These are phyloP conservation scores for Nestor notabilis DNA, from an alignment of 2,113 vertebrate species.

Conservation along the genomic window DNA sequence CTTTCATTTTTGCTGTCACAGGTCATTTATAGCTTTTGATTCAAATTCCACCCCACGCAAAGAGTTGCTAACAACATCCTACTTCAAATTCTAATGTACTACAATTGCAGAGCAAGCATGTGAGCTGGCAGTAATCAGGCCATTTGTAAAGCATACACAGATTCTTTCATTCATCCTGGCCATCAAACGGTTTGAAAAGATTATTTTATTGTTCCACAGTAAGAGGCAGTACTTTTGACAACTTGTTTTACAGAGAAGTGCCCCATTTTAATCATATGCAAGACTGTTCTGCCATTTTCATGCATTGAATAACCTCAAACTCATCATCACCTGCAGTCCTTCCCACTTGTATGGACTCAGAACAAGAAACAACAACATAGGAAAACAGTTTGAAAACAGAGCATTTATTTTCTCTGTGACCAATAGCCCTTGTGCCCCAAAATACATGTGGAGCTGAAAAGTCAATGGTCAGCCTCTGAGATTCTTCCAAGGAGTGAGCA, in stretches of 20 bases:
- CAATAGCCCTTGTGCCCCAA: not conserved
- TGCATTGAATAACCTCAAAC: not conserved
- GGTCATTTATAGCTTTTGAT: constrained; percentile 65
- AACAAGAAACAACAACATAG: not conserved
- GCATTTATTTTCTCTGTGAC: not conserved
- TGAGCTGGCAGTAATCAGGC: constrained; percentile 57
- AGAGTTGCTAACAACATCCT: constrained; percentile 73
- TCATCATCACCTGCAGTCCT: not conserved
- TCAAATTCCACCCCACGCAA: constrained; percentile 74
- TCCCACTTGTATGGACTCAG: not conserved
- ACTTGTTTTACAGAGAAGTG: constrained; percentile 9
- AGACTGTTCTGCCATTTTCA: not conserved
- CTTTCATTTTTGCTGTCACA: constrained; percentile 69
- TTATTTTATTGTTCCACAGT: constrained; percentile 25
- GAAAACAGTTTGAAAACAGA: not conserved
- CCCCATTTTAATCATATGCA: not conserved
- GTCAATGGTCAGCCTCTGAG: not conserved
- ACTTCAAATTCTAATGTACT: constrained; percentile 72
- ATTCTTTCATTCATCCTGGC: constrained; percentile 57
- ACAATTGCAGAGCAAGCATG: constrained; percentile 58
- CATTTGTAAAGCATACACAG: constrained; percentile 50
- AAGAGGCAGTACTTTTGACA: constrained; percentile 21
- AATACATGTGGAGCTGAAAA: not conserved
- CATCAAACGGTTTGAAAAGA: constrained; percentile 37
- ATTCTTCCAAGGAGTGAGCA: not conserved